phyloP scores from a whole-genome alignment of 2,797 vertebrate species.

The Acanthis flammea region DNA sequence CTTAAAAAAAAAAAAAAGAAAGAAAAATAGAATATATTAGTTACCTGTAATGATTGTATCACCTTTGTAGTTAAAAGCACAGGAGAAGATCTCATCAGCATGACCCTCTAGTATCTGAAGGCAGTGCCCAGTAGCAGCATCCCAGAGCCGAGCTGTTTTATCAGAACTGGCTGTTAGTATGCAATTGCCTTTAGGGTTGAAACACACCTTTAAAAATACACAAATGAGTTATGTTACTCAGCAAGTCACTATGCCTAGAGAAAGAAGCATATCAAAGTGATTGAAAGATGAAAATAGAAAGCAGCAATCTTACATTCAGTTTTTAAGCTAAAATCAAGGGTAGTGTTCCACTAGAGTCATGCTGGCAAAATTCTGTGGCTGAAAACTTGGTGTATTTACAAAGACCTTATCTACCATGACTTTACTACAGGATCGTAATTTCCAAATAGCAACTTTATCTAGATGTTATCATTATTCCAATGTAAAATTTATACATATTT shows the following conservation, averaged over 20 bases:
- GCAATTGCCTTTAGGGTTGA: slow-evolving; percentile 88
- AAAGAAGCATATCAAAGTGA: not conserved
- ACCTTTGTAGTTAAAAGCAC: slow-evolving; percentile 92
- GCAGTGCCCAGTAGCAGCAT: slow-evolving; percentile 84
- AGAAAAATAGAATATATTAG: not conserved
- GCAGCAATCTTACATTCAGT: not conserved
- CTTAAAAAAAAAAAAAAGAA: not conserved
- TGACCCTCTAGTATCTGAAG: slow-evolving; percentile 90
- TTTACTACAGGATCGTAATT: not conserved
- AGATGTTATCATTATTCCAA: not conserved
- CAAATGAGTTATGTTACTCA: not conserved
- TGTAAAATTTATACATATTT: not conserved
- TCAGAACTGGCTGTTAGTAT: slow-evolving; percentile 91
- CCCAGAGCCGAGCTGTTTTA: slow-evolving; percentile 92
- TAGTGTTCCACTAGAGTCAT: not conserved
- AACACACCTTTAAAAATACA: slow-evolving; percentile 84
- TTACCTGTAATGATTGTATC: slow-evolving; percentile 93
- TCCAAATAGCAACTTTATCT: not conserved
- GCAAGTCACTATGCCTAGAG: not conserved
- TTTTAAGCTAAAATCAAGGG: not conserved
- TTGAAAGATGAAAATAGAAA: not conserved
- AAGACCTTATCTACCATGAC: not conserved
- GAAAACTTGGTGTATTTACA: not conserved
- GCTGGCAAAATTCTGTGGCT: not conserved
- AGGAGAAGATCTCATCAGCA: slow-evolving; percentile 92